Base-by-base conservation (phyloP, 2,113 vertebrate species). In the Cavia aperea region DNA sequence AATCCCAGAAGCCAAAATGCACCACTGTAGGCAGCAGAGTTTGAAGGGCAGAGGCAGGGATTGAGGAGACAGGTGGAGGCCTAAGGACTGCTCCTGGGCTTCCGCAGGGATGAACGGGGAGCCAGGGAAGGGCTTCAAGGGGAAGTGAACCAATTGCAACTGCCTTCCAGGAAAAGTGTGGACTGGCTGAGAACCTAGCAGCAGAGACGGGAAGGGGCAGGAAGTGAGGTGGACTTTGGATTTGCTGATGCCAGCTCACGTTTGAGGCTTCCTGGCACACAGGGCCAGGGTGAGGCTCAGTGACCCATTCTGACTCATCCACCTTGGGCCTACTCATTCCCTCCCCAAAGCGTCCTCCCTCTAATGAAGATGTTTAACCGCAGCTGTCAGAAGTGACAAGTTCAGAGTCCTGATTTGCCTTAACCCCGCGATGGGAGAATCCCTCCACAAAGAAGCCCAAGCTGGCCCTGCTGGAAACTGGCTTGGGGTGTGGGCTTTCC, bases 271-370 rank as follows among this genome's bases (percentile, higher is more conserved):
- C 33, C 19, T 51, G 29, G n/a, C 54, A 62, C 56, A 4, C 18
- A n/a, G 23, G 54, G 33, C 66, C 68, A 58, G 68, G 43, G n/a
- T 2, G 13, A 43, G 58, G 77, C 43, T 8, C 5, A 0, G 26
- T 39, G 89, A 89, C 78, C 39, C 82, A 24, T 72, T 56, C 92
- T 84, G 90, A 91, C 81, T 93, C 93, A 92, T 24, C 18, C 21
- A 39, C 16, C n/a, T 31, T 31, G 66, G 4, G 39, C 73, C 23
- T 60, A 12, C 84, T 90, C 60, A 36, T 13, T 19, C 16, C 16
- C 36, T 84, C 51, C 63, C 36, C 33, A 19, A 77, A 77, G 54
- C 6, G 31, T 21, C 19, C 46, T 46, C n/a, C 58, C 70, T 62
- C 81, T 13, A 63, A 84, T 89, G 68, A 15, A 13, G 36, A 21